A percentile compares a stretch with the other conserved stretches of the same genome.
Evolutionary conservation across 2,113 vertebrate species (phyloP).

Genomic region (Sapayoa aenigma): DNA sequence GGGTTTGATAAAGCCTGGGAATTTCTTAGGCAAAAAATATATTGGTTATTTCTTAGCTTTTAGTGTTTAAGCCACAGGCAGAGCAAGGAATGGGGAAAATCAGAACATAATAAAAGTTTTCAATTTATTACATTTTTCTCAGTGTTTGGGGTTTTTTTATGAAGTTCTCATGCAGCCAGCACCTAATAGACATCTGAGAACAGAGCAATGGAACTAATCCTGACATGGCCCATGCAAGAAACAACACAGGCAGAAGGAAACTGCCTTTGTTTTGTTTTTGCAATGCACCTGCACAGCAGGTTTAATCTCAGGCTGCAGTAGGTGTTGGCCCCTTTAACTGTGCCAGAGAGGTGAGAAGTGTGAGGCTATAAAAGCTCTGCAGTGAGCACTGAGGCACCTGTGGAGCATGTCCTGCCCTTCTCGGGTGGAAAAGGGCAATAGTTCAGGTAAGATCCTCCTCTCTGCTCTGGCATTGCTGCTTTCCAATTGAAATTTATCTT

Average conservation of each 20-base stretch:
- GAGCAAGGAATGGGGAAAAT: background rate
- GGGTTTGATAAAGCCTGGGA: background rate
- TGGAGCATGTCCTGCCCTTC: background rate
- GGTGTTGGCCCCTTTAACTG: background rate
- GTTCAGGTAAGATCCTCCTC: background rate
- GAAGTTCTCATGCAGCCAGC: background rate
- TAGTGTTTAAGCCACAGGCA: background rate
- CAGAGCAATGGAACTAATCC: background rate
- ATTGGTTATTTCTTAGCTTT: background rate
- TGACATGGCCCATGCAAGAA: background rate
- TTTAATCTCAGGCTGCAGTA: background rate
- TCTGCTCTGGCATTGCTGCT: background rate
- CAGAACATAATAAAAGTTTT: background rate
- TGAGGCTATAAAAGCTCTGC: background rate
- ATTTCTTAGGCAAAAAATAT: background rate
- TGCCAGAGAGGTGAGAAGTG: background rate
- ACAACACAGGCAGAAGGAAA: background rate
- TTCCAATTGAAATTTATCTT: background rate
- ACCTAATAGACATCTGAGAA: background rate
- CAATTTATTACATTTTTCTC: background rate
- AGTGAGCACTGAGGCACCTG: background rate
- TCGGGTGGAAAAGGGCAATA: background rate
- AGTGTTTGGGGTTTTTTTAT: fast-evolving
- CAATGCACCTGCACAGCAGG: background rate
- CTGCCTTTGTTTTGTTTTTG: too few relatives aligned